Evolutionary conservation across 2,797 vertebrate genomes (phyloP).

Genomic region (Scyliorhinus canicula): DNA sequence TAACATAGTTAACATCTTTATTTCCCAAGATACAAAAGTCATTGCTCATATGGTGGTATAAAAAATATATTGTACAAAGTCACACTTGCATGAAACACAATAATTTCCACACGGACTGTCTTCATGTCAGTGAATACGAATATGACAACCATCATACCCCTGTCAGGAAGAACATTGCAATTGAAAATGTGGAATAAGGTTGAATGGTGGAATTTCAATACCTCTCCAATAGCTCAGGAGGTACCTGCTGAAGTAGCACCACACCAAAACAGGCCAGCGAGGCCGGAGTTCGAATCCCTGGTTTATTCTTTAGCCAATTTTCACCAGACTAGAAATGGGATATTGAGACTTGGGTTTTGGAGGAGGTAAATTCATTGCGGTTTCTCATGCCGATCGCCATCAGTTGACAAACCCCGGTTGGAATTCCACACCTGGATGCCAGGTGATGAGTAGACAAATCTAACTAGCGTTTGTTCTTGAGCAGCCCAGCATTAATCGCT

Average conservation of each 20-base stretch:
- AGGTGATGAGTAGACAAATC: not conserved
- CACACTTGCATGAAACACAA: not conserved
- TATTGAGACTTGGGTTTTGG: not conserved
- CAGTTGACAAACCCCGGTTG: not conserved
- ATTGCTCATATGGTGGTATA: not conserved
- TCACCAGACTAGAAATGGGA: not conserved
- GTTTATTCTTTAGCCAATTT: not conserved
- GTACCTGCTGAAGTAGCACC: not conserved
- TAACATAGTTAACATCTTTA: not conserved
- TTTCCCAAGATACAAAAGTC: slow-evolving; percentile 13
- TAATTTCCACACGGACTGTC: not conserved
- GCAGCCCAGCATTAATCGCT: not conserved
- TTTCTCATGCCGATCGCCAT: not conserved
- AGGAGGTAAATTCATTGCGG: not conserved
- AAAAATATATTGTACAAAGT: not conserved
- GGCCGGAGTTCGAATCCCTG: too few species aligned
- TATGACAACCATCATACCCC: not conserved
- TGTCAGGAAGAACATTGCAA: not conserved
- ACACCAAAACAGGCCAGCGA: not conserved
- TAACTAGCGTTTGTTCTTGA: not conserved
- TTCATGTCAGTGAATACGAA: not conserved
- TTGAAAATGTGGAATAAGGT: not conserved
- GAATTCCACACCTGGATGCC: not conserved
- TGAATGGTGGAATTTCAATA: not conserved
- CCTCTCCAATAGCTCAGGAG: not conserved